Base-by-base conservation (phyloP, 1,140 invertebrate species). In the Lutraria rhynchaena region DNA sequence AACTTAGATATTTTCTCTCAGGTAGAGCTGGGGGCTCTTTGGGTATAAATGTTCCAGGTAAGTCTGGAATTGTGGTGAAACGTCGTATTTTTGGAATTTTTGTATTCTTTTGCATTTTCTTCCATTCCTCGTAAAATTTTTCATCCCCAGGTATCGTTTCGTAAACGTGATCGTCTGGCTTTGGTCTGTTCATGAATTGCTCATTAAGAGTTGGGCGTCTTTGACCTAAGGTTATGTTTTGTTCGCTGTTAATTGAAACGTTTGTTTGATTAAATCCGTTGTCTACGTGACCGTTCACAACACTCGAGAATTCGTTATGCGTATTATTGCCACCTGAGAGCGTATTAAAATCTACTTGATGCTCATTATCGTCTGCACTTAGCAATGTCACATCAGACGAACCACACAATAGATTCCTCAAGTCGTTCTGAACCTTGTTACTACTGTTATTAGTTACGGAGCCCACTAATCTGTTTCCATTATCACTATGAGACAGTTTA, bases 131-230 rank as follows among this genome's bases (percentile, higher is more conserved):
- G 60, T 87, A 87, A 57, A 87, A 46, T 35, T 84, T 81, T 67
- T 88, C 87, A 71, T 88, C 87, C 19, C 87, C 87, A 13, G 87
- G 87, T 33, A 88, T 88, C 33, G 84, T 85, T 81, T 88, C 87
- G n/a, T 88, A 88, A 2, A 88, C 86, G 61, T 88, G 87, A 55
- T 88, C 85, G 27, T 85, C 82, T 55, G 65, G 57, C 51, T 55
- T 65, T 37, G 53, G 58, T 77, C 81, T 57, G 1, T 80, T 80
- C 49, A 67, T 70, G n/a, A 80, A 80, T 29, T 80, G 76, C 41
- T 80, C 63, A 33, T 57, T 80, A 27, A 80, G 49, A 27, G 76
- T 69, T 1, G 75, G 60, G 22, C 63, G 22, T 67, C 76, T 80
- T 31, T 65, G 46, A 53, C 63, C 65, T 7, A 53, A 24, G 49